Base-by-base conservation (phyloP, 2,113 vertebrate species). In the Panthera uncia region DNA sequence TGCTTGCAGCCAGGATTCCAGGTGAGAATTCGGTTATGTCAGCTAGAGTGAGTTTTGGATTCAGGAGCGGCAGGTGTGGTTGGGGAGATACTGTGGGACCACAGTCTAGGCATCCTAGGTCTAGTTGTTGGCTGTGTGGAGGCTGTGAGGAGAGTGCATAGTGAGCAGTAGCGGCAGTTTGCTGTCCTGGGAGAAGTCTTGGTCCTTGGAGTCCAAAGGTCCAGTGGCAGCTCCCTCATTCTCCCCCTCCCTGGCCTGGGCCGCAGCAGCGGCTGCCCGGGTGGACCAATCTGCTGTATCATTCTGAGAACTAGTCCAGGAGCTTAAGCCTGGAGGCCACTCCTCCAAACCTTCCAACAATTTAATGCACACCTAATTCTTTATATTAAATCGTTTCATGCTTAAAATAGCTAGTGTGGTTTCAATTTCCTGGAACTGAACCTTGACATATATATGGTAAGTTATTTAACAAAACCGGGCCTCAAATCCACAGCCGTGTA, bases 371-470 rank as follows among this genome's bases (percentile, higher is more conserved):
- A 74, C 45, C 95, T 83, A 97, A 87, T 94, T 96, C 92, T 96
- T 96, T 96, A 95, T 87, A 97, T 95, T 96, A 93, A 96, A 76
- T 95, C 55, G n/a, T 92, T 95, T 97, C 68, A 83, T 92, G 94
- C 89, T 96, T 96, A 96, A 97, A 96, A 97, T 95, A 97, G 86
- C 85, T 92, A 55, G n/a, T 84, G 82, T 74, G 86, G 86, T 92
- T 97, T 97, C 78, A 96, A 48, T 96, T 98, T 98, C 95, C 94
- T 97, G 96, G 85, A 96, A 96, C 48, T 55, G 95, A 96, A 89
- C 33, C 73, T 63, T 96, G 65, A 96, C 31, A 95, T 78, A 89
- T 89, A 96, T 55, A 95, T 95, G 89, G 65, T 81, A 96, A 94
- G 21, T 61, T 81, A 97, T 96, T 98, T 95, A 95, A 95, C 86